Evolutionary conservation across 2,797 vertebrate species (phyloP).

Genomic region (Zalophus californianus): DNA sequence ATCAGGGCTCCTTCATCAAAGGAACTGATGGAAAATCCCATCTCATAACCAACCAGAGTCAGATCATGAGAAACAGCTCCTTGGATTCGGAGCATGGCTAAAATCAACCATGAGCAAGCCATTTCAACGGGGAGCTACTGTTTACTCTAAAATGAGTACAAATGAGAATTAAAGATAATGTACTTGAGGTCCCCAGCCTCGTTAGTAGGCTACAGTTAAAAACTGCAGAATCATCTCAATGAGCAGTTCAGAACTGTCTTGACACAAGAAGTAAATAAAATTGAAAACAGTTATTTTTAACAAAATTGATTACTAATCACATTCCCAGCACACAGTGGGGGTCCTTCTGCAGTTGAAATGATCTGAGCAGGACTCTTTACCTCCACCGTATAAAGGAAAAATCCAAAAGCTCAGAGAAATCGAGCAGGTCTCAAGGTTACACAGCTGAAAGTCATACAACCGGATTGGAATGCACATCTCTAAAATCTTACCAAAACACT

Average conservation of each 20-base stretch:
- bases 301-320: background rate
- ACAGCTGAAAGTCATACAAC: background rate
- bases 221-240: background rate
- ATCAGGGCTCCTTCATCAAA: background rate
- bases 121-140: background rate
- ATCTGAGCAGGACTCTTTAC: background rate
- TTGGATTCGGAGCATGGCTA: background rate
- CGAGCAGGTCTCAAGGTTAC: background rate
- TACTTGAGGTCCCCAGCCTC: background rate
- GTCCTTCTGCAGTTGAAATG: background rate
- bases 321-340: background rate
- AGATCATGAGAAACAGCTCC: background rate
- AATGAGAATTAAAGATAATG: background rate
- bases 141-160: background rate
- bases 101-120: background rate
- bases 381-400: background rate
- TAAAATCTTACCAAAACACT: background rate
- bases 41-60: background rate
- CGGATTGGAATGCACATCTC: background rate
- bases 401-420: background rate
- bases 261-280: background rate
- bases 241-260: background rate
- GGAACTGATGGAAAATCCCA: background rate
- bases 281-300: background rate
- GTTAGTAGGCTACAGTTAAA: background rate